These are phyloP conservation scores for Notechis scutatus DNA, from an alignment of 2,113 vertebrate genomes.

Conservation along the genomic window DNA sequence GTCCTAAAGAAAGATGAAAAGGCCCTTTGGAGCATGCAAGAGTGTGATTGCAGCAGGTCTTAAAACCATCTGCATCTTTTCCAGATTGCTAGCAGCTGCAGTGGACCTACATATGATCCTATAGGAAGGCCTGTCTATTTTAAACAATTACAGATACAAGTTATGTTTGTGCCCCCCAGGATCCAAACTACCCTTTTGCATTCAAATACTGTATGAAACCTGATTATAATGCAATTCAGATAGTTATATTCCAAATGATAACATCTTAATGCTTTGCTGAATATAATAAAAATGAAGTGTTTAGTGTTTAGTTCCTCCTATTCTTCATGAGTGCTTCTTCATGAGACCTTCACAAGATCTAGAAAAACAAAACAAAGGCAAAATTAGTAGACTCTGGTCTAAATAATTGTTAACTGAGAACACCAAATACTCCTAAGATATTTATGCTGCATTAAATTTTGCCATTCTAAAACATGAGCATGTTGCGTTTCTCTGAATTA, in stretches of 20 bases:
- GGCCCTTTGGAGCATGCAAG: background rate
- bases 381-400: background rate
- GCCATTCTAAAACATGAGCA: background rate
- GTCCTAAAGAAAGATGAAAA: background rate
- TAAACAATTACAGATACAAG: background rate
- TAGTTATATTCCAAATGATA: background rate
- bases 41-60: background rate
- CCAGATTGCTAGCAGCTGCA: background rate
- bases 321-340: background rate
- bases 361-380: background rate
- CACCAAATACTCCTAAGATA: slow-evolving; percentile 58
- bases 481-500: background rate
- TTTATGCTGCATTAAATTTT: background rate
- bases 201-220: background rate
- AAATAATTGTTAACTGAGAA: background rate
- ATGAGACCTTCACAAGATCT: background rate
- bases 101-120: background rate
- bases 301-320: background rate
- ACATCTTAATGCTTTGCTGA: background rate
- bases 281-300: background rate
- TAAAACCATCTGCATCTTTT: background rate
- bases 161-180: background rate
- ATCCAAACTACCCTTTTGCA: background rate
- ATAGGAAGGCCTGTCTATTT: background rate
- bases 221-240: background rate